These are phyloP conservation scores for Pungitius pungitius DNA, from an alignment of 2,113 vertebrate species.

Conservation along the genomic window DNA sequence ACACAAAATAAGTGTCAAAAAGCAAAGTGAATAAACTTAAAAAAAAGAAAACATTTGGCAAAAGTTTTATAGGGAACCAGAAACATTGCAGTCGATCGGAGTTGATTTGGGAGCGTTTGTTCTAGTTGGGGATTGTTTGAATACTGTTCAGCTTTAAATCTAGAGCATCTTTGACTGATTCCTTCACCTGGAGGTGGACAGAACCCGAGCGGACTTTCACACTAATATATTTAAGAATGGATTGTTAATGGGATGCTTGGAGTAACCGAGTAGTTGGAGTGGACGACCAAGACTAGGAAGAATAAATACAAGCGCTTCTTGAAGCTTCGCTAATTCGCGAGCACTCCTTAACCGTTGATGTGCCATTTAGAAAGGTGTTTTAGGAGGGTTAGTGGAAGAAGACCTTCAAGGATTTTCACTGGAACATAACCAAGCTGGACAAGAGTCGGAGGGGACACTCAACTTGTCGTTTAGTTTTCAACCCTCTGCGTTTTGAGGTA, in stretches of 20 bases:
- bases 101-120: neutral
- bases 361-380: no score
- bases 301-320: neutral
- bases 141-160: neutral
- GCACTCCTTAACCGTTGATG: neutral
- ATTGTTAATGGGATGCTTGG: no score
- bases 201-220: no score
- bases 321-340: neutral
- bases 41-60: neutral
- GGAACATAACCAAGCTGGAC: no score
- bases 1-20: neutral
- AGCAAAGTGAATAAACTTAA: neutral
- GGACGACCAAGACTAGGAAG: neutral
- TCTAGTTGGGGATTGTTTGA: neutral
- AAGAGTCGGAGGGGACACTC: no score
- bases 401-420: neutral
- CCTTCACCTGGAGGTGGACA: no score
- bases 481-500: neutral
- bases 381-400: no score
- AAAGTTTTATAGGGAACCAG: neutral
- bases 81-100: neutral
- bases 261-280: neutral
- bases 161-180: neutral
- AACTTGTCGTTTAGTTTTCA: no score
- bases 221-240: no score